phyloP scores from a whole-genome alignment of 2,888 invertebrate genomes.

The Sphaerophoria taeniata region DNA sequence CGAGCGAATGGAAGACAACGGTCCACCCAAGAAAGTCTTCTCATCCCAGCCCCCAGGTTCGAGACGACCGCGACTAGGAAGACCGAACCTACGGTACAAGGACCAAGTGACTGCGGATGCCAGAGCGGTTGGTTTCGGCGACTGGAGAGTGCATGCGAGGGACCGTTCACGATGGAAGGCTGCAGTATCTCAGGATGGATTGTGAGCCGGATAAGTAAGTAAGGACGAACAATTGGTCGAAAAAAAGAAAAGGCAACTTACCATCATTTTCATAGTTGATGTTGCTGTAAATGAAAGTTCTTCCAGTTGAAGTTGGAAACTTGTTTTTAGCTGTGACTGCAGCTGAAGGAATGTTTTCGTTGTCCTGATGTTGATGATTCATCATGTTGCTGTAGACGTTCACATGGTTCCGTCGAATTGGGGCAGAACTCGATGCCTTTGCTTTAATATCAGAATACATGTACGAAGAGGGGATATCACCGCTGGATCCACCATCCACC shows the following conservation, averaged over 20 bases:
- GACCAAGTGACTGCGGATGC: no score
- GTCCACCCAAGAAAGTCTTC: no score
- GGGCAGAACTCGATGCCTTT: not conserved
- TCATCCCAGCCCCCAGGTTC: no score
- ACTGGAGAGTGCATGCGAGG: no score
- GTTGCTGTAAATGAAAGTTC: conserved; percentile 57
- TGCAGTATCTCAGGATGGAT: no score
- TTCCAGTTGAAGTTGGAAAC: no score
- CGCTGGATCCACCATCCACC: conserved; percentile 5
- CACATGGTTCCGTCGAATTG: conserved; percentile 23
- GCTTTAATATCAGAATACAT: conserved; percentile 45
- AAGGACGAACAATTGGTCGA: no score
- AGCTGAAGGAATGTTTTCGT: conserved; percentile 81
- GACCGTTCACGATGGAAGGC: no score
- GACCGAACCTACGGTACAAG: no score
- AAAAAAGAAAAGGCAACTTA: conserved; percentile 3
- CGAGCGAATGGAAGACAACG: no score
- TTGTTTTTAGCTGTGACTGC: conserved; percentile 79
- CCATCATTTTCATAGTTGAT: conserved; percentile 54
- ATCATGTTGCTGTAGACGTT: conserved; percentile 75
- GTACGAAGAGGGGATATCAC: conserved; percentile 5
- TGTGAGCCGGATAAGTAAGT: conserved; percentile 5
- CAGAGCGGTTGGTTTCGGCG: no score
- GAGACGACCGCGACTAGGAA: no score
- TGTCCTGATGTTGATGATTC: conserved; percentile 77